A percentile compares a stretch with the other conserved stretches of the same genome.
Evolutionary conservation across 1,140 invertebrate genomes (phyloP).

Genomic region (Drosophila melanica): DNA sequence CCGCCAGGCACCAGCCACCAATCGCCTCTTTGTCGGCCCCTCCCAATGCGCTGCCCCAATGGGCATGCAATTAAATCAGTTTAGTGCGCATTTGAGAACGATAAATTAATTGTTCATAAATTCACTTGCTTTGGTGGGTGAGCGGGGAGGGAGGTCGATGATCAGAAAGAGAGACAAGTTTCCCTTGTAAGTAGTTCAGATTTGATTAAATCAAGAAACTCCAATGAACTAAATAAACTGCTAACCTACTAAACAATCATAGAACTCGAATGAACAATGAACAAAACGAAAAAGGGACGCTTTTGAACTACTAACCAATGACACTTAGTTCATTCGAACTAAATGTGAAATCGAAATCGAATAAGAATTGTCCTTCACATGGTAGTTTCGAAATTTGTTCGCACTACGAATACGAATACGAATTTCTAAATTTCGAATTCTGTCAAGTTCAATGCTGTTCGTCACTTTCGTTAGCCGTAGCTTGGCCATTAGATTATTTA

Average conservation of each 20-base stretch:
- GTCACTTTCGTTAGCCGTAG: slow-evolving; percentile 5
- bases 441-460: slow-evolving; percentile 36
- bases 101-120: slow-evolving; percentile 41
- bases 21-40: not conserved
- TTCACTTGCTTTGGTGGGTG: slow-evolving; percentile 2
- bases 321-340: not conserved
- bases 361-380: slow-evolving; percentile 6
- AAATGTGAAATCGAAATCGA: no score
- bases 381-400: not conserved
- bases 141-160: no score
- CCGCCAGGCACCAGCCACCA: no score
- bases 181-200: no score
- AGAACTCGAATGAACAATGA: no score
- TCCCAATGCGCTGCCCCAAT: not conserved
- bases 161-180: no score
- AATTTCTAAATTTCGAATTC: slow-evolving; percentile 11
- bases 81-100: slow-evolving; percentile 51
- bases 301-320: no score
- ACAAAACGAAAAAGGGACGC: no score
- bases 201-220: no score
- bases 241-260: no score
- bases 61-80: slow-evolving; percentile 32
- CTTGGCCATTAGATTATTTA: not conserved
- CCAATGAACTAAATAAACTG: no score
- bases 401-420: not conserved